Conservation (phyloP, 2,113 vertebrate species). For the Zosterops lateralis region DNA sequence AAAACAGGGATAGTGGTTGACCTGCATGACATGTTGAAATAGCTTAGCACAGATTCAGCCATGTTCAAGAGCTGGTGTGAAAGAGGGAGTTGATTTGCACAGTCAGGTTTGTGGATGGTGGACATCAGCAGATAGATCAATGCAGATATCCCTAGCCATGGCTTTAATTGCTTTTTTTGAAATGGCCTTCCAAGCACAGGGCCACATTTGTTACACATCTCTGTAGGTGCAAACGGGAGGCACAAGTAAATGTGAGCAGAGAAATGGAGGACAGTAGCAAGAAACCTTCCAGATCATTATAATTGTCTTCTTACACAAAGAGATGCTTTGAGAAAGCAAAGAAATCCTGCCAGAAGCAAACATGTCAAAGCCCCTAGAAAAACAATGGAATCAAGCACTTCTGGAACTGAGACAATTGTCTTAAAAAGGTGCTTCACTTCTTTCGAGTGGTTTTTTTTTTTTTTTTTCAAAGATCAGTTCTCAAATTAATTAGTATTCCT, state of each 20-base stretch:
- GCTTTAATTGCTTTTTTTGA: not conserved
- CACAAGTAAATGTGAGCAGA: not conserved
- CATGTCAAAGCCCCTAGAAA: constrained; percentile 8
- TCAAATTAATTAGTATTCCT: constrained; percentile 63
- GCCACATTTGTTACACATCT: not conserved
- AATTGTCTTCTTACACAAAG: not conserved
- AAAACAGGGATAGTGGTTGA: not conserved
- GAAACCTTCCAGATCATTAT: not conserved
- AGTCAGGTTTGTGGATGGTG: not conserved
- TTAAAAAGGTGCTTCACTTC: constrained; percentile 21
- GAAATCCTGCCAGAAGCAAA: constrained; percentile 36
- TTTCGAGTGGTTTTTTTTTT: not conserved
- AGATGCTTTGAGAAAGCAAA: not conserved
- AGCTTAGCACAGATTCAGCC: not conserved
- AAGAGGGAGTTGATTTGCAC: not conserved
- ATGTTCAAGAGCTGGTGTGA: fast-evolving
- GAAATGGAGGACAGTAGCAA: not conserved
- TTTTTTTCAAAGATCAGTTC: not conserved
- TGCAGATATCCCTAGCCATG: not conserved
- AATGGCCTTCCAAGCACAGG: not conserved
- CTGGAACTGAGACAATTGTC: constrained; percentile 4
- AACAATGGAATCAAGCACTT: not conserved
- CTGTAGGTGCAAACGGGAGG: not conserved
- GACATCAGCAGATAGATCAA: fast-evolving
- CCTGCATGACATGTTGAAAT: not conserved